These are phyloP conservation scores for Carassius auratus DNA, from an alignment of 2,113 vertebrate genomes.

Conservation along the genomic window DNA sequence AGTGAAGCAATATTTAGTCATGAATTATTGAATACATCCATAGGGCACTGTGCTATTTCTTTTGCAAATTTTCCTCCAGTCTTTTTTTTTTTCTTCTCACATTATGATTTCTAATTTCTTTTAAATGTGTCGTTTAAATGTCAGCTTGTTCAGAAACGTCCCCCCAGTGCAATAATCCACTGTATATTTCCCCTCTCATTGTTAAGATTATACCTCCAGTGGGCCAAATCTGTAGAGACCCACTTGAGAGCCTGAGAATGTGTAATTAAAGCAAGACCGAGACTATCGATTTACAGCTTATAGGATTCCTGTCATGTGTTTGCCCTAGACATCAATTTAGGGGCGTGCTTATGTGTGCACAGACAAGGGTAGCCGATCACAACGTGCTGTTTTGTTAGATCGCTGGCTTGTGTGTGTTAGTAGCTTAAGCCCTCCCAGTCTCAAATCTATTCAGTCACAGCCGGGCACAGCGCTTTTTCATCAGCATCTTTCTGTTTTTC, in stretches of 20 bases:
- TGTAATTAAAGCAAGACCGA: constrained; percentile 58
- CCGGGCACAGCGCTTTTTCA: background rate
- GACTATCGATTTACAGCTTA: constrained; percentile 51
- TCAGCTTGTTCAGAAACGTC: constrained; percentile 19
- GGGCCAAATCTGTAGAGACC: constrained; percentile 38
- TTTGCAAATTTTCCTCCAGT: background rate
- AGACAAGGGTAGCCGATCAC: constrained; percentile 18
- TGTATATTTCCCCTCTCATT: constrained; percentile 31
- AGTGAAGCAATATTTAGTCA: constrained; percentile 40
- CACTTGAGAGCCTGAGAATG: constrained; percentile 40
- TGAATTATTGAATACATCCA: constrained; percentile 36
- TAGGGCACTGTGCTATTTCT: constrained; percentile 19
- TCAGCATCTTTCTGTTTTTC: constrained; percentile 18
- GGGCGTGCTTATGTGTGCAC: constrained; percentile 32
- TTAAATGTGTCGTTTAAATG: constrained; percentile 18
- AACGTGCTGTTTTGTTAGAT: constrained; percentile 39
- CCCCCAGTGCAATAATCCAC: constrained; percentile 13
- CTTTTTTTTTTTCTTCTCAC: background rate
- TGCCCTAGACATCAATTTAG: constrained; percentile 36
- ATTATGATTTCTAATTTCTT: background rate
- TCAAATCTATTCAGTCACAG: constrained; percentile 9
- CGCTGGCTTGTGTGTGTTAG: constrained; percentile 28
- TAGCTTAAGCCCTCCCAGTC: constrained; percentile 18
- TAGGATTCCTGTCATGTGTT: constrained; percentile 53
- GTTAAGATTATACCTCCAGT: constrained; percentile 25